Percentiles rank a stretch among this genome's conserved stretches.
Conservation (phyloP, 2,888 invertebrate species). For the Tortricodes alternella region DNA sequence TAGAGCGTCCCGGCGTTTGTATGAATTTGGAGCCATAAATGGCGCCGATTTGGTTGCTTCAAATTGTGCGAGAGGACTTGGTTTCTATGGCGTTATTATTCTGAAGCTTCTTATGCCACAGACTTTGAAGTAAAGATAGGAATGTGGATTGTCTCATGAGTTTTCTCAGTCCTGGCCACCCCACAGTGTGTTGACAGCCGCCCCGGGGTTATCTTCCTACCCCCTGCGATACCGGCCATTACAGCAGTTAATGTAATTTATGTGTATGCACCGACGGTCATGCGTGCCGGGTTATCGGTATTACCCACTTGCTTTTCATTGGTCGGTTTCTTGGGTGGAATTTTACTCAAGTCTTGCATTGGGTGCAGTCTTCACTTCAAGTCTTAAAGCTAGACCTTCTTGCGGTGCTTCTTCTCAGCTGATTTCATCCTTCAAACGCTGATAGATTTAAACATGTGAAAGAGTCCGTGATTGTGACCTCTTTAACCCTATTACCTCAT, state of each 20-base stretch:
- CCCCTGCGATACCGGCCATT: slow-evolving; percentile 14
- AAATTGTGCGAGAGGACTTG: too few relatives aligned
- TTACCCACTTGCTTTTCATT: slow-evolving; percentile 1
- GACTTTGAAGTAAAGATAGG: too few relatives aligned
- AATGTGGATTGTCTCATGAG: not conserved
- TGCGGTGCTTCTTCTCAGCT: too few relatives aligned
- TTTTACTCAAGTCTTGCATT: slow-evolving; percentile 1
- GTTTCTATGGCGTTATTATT: too few relatives aligned
- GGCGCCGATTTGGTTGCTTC: too few relatives aligned
- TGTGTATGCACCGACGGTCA: slow-evolving; percentile 12
- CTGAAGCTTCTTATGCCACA: too few relatives aligned
- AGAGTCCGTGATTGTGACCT: too few relatives aligned
- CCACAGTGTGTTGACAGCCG: not conserved
- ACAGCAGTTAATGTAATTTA: slow-evolving; percentile 9
- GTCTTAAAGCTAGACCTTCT: not conserved
- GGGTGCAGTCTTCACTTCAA: not conserved
- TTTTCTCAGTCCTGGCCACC: not conserved
- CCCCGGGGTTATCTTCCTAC: slow-evolving; percentile 19
- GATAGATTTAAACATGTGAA: too few relatives aligned
- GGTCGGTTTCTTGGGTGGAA: slow-evolving; percentile 9
- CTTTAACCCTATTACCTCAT: too few relatives aligned
- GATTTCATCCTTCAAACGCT: too few relatives aligned
- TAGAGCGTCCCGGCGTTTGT: too few relatives aligned
- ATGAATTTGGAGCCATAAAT: too few relatives aligned
- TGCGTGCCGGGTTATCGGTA: slow-evolving; percentile 6